Base-by-base conservation (phyloP, 1,140 invertebrate species). In the Rhagoletis zephyria region DNA sequence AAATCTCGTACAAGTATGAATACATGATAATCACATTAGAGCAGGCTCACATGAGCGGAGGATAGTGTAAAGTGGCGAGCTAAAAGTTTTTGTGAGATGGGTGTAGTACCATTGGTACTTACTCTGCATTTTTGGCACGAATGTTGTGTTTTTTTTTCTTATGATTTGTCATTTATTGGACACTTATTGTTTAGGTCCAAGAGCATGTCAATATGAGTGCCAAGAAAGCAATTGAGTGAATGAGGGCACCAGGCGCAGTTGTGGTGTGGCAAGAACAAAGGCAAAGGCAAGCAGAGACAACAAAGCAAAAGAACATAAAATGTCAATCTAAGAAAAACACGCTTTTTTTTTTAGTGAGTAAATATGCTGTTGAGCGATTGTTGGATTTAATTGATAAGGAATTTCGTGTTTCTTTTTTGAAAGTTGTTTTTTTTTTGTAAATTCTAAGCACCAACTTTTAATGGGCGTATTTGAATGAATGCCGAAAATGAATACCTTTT, bases 151-250 rank as follows among this genome's bases (percentile, higher is more conserved):
- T 51, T 10, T 9, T 81, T 81, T 81, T 56, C 3, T 77, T 19
- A 48, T 30, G 74, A 81, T 81, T 81, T 81, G 74, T 81, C 74
- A 81, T 81, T 81, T 81, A 81, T 81, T 81, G 74, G 74, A 81
- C 48, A 81, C 48, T 81, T 81, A 81, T 81, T 81, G 74, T 81
- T 81, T 81, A 30, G 74, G 74, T 19, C 16, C 74, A 56, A 12
- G 61, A 63, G 45, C 42, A 56, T 81, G 74, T 81, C 74, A 81
- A 81, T 81, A 81, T 56, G 74, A 81, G 74, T 81, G 74, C 48
- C 16, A 81, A 81, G 74, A 59, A 59, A 81, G 45, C 74, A 81
- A 81, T 81, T 81, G 74, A 81, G 48, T 63, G 61, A 14, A 63
- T 14, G 61, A 1, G 12, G 61, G 67, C 14, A 14, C 3, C 19